Conservation (phyloP, 2,113 vertebrate species). For the Crotalus helleri region DNA sequence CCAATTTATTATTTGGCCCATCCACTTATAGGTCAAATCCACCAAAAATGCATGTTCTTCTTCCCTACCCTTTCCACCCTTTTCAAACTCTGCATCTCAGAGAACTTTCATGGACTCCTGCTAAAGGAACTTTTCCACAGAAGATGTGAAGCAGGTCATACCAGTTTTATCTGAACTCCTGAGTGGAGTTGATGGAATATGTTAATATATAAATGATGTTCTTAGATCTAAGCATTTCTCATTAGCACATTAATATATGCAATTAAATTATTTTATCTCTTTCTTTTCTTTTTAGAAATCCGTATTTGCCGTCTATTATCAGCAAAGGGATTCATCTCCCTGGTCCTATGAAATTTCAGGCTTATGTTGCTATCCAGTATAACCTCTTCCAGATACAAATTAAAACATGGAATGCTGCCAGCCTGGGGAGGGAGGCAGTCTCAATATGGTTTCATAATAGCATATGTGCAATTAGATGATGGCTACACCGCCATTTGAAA, state of each 20-base stretch:
- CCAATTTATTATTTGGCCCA: neutral
- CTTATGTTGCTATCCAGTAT: neutral
- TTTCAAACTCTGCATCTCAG: neutral
- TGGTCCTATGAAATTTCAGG: neutral
- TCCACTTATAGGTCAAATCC: neutral
- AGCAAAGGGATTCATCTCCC: neutral
- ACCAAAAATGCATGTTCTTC: neutral
- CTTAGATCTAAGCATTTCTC: neutral
- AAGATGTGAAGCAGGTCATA: neutral
- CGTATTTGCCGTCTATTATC: neutral
- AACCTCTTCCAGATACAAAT: neutral
- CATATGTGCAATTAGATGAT: neutral
- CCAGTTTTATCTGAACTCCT: neutral
- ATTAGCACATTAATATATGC: neutral
- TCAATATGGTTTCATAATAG: neutral
- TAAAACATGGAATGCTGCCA: neutral
- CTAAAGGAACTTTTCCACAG: neutral
- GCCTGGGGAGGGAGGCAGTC: neutral
- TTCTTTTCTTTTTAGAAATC: neutral
- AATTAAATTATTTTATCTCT: neutral
- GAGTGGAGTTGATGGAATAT: neutral
- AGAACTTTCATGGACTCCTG: neutral
- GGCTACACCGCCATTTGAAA: neutral
- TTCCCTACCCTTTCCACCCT: neutral
- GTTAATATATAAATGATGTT: neutral